Evolutionary conservation across 2,888 invertebrate species (phyloP), one percentile per base, ranked within the genome.

Genomic region (Rotaria sp.): DNA sequence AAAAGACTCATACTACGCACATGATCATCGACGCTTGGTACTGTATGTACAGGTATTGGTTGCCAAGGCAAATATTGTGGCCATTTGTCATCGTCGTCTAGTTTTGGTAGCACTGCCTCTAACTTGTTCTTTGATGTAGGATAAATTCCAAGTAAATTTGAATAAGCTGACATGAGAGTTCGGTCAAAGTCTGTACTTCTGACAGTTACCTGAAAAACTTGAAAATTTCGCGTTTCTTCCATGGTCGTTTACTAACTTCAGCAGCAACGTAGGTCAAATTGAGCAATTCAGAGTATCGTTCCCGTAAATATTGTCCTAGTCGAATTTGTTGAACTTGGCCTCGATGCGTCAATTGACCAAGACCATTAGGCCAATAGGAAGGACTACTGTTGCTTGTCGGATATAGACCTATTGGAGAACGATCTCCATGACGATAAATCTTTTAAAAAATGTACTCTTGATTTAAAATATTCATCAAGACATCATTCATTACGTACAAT

Each of bases 381-480:
- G 80, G 84, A 57, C 67, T 50, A 35, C 67, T 74, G 24, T 50
- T 52, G 30, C 80, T 75, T 1, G 84, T 87, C 5, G 85, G 87
- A 84, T 85, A 87, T 13, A 84, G n/a, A 2, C 35, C 24, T 21
- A 85, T 87, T 50, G 87, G 87, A 30, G 86, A 52, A n/a, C 87
- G 86, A 84, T 86, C 87, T n/a, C 87, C 87, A 85, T 87, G 87
- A 74, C 87, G 84, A 85, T 86, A 87, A 8, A 87, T 41, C 84
- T 84, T n/a, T 59, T 11, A 11, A 45, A 45, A 45, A 45, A 45
- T 45, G 5, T 45, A 45, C 5, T 45, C 7, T 45, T 45, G 11
- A 5, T 11, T 45, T 45, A 45, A 45, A 45, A 45, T 45, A 45
- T 45, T 45, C 45, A 8, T 11, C 45, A 45, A 45, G 5, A 45